Evolutionary conservation across 2,888 invertebrate genomes (phyloP), one percentile per base, ranked within the genome.

Genomic region (Melipona beecheii): DNA sequence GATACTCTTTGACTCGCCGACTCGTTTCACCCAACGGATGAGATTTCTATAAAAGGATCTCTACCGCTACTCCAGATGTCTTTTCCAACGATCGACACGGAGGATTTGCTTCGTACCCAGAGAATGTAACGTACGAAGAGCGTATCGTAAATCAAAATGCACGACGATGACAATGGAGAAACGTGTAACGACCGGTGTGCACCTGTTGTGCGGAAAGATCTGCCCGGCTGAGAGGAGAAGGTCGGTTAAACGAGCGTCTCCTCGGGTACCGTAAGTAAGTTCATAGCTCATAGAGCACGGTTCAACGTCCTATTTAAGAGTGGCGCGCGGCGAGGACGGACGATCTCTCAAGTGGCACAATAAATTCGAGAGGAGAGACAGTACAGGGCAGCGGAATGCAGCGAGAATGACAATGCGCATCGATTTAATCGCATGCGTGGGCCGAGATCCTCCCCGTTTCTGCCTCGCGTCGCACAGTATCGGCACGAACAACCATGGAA

Each of bases 251-350:
- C 78, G 60, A 24, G 21, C 21, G 68, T 86, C 72, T 84, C 80
- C 79, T 74, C 77, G 70, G 36, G 73, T 87, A 87, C 88, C 85
- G 89, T 88, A 90, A 72, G 49, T 11, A 54, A 90, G 80, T 90
- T 88, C 84, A 75, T 84, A 86, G 87, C 86, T 90, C 87, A 88
- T 90, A 88, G 89, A 89, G 78, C 87, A 79, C 82, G 86, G 91
- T 91, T 91, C 91, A 91, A 91, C 60, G 91, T 70, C 91, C 91
- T 80, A 86, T 89, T 90, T 91, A 87, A 90, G 84, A 69, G 75
- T 71, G 17, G 50, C 77, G 52, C 84, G 79, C 69, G 76, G 64
- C 83, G 75, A 17, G 66, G 75, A 31, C 81, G 65, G 65, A 62
- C 60, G 81, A 82, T 90, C 86, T 90, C 86, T 85, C 79, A 86